These are phyloP conservation scores for Sesia apiformis DNA, from an alignment of 2,888 invertebrate species.

Conservation along the genomic window DNA sequence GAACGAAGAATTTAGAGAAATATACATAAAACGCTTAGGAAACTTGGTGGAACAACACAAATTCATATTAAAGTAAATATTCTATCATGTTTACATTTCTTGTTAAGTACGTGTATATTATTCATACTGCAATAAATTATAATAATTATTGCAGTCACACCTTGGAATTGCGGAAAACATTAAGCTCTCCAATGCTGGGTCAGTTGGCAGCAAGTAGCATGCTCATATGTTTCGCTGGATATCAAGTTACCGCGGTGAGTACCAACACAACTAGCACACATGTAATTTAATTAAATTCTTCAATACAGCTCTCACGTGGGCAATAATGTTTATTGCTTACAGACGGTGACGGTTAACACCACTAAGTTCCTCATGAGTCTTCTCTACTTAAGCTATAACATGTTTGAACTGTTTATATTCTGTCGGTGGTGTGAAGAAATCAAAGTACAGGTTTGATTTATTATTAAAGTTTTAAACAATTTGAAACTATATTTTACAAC, in stretches of 20 bases:
- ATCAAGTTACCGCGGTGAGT: slow-evolving; percentile 50
- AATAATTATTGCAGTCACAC: slow-evolving; percentile 29
- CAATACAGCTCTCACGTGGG: background rate
- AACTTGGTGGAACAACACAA: slow-evolving; percentile 48
- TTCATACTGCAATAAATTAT: background rate
- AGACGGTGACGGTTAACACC: slow-evolving; percentile 37
- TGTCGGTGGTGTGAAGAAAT: slow-evolving; percentile 62
- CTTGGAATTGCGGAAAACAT: slow-evolving; percentile 30
- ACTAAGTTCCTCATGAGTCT: slow-evolving; percentile 45
- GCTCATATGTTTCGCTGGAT: slow-evolving; percentile 54
- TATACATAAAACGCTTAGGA: slow-evolving; percentile 32
- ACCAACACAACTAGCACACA: background rate
- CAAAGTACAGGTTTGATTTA: slow-evolving; percentile 36
- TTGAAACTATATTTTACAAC: no score
- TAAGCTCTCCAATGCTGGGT: slow-evolving; percentile 52
- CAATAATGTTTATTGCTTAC: slow-evolving; percentile 10
- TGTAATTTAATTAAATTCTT: background rate
- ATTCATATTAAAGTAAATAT: slow-evolving; percentile 40
- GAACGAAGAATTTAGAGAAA: background rate
- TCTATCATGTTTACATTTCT: background rate
- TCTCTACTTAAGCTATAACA: slow-evolving; percentile 50
- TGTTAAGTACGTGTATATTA: background rate
- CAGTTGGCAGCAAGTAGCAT: slow-evolving; percentile 48
- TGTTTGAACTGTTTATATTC: slow-evolving; percentile 46
- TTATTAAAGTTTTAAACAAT: background rate